phyloP scores from a whole-genome alignment of 2,113 vertebrate genomes.

The Oreotrochilus melanogaster region DNA sequence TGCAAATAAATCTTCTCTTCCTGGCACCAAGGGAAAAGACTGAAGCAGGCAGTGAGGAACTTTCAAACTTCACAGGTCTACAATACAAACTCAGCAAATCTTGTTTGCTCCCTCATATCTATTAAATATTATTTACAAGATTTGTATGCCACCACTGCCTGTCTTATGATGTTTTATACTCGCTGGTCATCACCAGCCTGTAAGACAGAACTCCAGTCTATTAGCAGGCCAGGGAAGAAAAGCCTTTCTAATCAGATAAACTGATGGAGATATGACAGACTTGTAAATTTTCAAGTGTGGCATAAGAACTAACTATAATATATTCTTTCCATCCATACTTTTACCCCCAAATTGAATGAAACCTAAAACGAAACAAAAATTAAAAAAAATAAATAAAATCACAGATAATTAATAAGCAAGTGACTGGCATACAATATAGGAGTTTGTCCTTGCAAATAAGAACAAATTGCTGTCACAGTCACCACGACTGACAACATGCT shows the following conservation, averaged over 20 bases:
- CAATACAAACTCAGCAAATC: constrained; percentile 6
- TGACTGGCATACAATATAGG: neutral
- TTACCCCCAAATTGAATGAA: neutral
- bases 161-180: neutral
- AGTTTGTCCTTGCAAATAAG: neutral
- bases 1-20: neutral
- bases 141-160: neutral
- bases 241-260: neutral
- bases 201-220: neutral
- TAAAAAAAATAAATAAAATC: constrained; percentile 1
- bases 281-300: neutral
- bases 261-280: neutral
- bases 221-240: neutral
- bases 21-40: neutral
- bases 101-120: neutral
- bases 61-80: neutral
- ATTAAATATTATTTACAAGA: neutral
- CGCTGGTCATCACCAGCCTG: neutral
- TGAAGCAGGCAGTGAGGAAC: neutral
- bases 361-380: neutral
- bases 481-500: neutral
- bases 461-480: neutral
- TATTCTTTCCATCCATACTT: neutral
- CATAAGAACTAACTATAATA: neutral
- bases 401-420: no score